Evolutionary conservation across 2,888 invertebrate species (phyloP), one percentile per base, ranked within the genome.

Genomic region (Linyphia triangularis): DNA sequence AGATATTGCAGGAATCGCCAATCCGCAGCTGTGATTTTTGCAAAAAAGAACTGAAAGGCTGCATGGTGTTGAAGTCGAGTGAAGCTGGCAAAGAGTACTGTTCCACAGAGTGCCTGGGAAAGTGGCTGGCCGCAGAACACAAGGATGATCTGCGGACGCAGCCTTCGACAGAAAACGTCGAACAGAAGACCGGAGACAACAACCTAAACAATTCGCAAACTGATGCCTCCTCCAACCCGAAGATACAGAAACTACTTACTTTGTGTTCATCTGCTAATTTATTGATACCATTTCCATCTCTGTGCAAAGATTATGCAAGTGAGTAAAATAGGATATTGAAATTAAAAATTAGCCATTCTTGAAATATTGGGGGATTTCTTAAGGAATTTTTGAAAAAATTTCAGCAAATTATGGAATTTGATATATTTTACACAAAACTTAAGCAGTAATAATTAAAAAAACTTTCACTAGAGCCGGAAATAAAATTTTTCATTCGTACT

Each of bases 1-100:
- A n/a, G 30, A 37, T 65, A 13, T 7, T 43, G 19, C 16, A 59
- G 59, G 59, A 67, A 72, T 30, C 78, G 30, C 63, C 67, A 28
- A 43, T 33, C n/a, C 73, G 86, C 33, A 86, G 73, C 22, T 89
- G 89, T 79, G 88, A 82, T 30, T 82, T 70, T 59, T 89, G 89
- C 70, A 89, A 88, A 24, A 86, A 79, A 69, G 84, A 88, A 33
- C 28, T 89, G 24, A 84, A 77, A 16, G 88, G 89, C 26, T 84
- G 86, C 24, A 84, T 89, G 69, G 78, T 89, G 1, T 37, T 89
- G 28, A 83, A 83, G 37, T 77, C 89, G 9, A 85, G 79, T 78
- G 85, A 89, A 78, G 89, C 79, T 30, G 89, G 89, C 2, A 89
- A 89, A 78, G 82, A 89, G 28, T 90, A 89, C 57, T 90, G 90